These are phyloP conservation scores for Trisateles emortualis DNA, from an alignment of 2,888 invertebrate species.

Conservation along the genomic window DNA sequence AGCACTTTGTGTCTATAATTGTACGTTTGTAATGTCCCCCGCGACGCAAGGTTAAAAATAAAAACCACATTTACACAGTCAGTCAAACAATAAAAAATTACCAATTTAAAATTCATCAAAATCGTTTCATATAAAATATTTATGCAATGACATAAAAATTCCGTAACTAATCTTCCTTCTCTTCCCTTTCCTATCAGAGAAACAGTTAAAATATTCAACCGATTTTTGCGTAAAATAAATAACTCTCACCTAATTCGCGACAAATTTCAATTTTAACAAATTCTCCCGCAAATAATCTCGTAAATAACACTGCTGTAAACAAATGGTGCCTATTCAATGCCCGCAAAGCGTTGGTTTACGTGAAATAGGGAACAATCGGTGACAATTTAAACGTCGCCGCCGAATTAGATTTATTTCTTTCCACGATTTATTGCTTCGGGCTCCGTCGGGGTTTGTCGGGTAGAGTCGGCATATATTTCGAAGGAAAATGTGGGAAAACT, in stretches of 20 bases:
- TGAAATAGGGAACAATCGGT: conserved; percentile 61
- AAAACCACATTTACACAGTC: too few relatives aligned
- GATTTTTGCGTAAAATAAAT: conserved; percentile 4
- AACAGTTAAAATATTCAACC: not conserved
- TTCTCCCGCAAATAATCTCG: conserved; percentile 40
- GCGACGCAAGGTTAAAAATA: too few relatives aligned
- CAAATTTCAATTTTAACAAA: conserved; percentile 36
- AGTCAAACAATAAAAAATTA: too few relatives aligned
- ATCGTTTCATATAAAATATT: too few relatives aligned
- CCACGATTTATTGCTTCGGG: conserved; percentile 65
- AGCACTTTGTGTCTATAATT: too few relatives aligned
- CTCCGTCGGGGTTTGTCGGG: conserved; percentile 29
- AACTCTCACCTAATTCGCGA: conserved; percentile 20
- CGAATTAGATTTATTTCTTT: conserved; percentile 79
- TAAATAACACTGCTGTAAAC: conserved; percentile 42
- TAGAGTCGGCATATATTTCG: conserved; percentile 1
- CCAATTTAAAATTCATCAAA: too few relatives aligned
- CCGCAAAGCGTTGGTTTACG: conserved; percentile 39
- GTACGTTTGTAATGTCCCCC: too few relatives aligned
- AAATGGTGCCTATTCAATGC: conserved; percentile 40
- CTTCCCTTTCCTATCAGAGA: too few relatives aligned
- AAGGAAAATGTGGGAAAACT: conserved; percentile 1
- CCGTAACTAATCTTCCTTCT: not conserved
- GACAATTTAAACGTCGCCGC: conserved; percentile 73
- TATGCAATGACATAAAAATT: too few relatives aligned